Conservation (phyloP, 2,797 vertebrate species). For the Sciurus carolinensis region DNA sequence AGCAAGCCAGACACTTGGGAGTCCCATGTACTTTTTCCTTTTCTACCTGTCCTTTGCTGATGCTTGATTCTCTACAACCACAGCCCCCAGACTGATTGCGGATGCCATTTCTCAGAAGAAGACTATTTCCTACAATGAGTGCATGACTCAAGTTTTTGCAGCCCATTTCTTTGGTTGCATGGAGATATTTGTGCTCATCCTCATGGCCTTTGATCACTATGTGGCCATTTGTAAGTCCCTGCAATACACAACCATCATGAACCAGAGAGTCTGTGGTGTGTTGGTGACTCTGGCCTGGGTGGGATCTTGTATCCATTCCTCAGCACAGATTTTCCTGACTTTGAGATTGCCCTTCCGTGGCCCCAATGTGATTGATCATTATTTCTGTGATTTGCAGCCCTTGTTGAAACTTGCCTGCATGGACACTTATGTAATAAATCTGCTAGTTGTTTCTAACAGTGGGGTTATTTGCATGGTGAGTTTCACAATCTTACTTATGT, state of each 20-base stretch:
- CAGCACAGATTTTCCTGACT: slow-evolving; percentile 53
- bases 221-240: slow-evolving; percentile 79
- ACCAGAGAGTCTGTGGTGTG: background rate
- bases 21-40: slow-evolving; percentile 74
- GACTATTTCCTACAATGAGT: slow-evolving; percentile 64
- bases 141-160: slow-evolving; percentile 77
- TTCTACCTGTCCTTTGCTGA: slow-evolving; percentile 66
- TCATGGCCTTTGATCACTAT: slow-evolving; percentile 78
- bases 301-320: slow-evolving; percentile 62
- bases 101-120: slow-evolving; percentile 41
- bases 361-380: slow-evolving; percentile 59
- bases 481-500: slow-evolving; percentile 42
- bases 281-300: slow-evolving; percentile 55
- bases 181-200: slow-evolving; percentile 75
- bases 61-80: slow-evolving; percentile 48
- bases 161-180: slow-evolving; percentile 70
- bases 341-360: slow-evolving; percentile 75
- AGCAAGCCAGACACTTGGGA: background rate
- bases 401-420: slow-evolving; percentile 68
- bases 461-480: background rate
- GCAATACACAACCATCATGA: slow-evolving; percentile 74
- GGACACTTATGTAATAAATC: slow-evolving; percentile 28
- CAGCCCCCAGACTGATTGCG: slow-evolving; percentile 44
- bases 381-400: slow-evolving; percentile 71
- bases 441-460: slow-evolving; percentile 42